Conservation (phyloP, 2,113 vertebrate species). For the Vulpes vulpes region DNA sequence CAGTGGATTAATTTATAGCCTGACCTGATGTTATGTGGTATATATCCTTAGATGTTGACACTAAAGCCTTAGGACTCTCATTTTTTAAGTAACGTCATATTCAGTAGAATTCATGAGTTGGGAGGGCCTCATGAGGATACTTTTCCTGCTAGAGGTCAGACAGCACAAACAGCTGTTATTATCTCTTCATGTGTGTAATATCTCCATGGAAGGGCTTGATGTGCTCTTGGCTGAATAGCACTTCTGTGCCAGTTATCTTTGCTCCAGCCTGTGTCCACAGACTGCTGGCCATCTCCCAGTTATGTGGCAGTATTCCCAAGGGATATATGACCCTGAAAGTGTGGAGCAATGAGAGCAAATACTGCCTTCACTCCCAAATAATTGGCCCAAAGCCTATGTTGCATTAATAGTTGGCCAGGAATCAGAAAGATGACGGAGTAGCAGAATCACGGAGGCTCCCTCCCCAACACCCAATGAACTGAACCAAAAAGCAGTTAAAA, state of each 20-base stretch:
- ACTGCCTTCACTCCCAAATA: neutral
- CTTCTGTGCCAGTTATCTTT: slow-evolving; percentile 19
- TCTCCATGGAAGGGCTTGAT: neutral
- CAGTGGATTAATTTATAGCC: neutral
- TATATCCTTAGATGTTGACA: neutral
- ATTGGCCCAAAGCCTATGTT: slow-evolving; percentile 11
- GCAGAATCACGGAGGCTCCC: neutral
- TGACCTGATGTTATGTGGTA: neutral
- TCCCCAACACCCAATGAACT: neutral
- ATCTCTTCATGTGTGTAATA: neutral
- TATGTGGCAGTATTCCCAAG: neutral
- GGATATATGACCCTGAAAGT: neutral
- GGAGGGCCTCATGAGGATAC: neutral
- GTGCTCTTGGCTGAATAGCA: neutral
- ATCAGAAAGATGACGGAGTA: neutral
- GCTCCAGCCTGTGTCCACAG: neutral
- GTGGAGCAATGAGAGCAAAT: neutral
- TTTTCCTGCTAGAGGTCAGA: slow-evolving; percentile 14
- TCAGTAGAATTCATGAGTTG: neutral
- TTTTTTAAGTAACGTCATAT: neutral
- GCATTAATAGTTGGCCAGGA: neutral
- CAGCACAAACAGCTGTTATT: neutral
- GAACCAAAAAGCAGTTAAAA: neutral
- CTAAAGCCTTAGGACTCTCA: neutral
- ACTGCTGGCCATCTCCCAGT: neutral